These are phyloP conservation scores for Mastomys natalensis DNA, from an alignment of 2,113 vertebrate genomes.

Conservation along the genomic window DNA sequence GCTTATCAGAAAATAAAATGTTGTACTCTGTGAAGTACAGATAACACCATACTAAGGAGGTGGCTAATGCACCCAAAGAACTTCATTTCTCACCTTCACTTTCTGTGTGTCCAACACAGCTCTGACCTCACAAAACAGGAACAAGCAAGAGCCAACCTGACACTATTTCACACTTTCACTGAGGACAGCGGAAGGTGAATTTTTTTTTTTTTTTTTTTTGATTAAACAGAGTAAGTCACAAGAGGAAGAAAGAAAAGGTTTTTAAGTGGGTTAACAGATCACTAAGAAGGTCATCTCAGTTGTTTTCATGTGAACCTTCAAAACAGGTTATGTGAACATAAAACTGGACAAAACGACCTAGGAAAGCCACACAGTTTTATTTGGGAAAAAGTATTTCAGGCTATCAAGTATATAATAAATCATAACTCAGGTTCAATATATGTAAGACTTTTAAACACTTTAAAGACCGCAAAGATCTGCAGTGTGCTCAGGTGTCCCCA, in stretches of 20 bases:
- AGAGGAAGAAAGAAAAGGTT: neutral
- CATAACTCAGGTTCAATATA: neutral
- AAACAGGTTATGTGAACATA: neutral
- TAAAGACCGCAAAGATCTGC: neutral
- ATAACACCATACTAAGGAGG: neutral
- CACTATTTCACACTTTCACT: neutral
- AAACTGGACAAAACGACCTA: constrained; percentile 8
- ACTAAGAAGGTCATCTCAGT: neutral
- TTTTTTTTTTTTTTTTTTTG: constrained; percentile 29
- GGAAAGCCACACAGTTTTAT: constrained; percentile 5
- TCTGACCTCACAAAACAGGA: neutral
- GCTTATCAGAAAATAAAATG: neutral
- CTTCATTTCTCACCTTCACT: neutral
- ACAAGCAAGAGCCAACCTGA: neutral
- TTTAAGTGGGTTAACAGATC: neutral
- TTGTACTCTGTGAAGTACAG: neutral
- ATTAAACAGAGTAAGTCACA: constrained; percentile 37
- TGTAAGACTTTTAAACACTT: neutral
- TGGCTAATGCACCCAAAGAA: neutral
- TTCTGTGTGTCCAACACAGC: neutral
- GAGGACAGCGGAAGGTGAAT: neutral
- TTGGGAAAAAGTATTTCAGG: neutral
- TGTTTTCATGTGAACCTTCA: neutral
- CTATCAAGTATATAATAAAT: neutral
- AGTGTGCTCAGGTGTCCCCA: neutral